Conservation (phyloP, 2,888 invertebrate species). For the Perizoma affinitatum region DNA sequence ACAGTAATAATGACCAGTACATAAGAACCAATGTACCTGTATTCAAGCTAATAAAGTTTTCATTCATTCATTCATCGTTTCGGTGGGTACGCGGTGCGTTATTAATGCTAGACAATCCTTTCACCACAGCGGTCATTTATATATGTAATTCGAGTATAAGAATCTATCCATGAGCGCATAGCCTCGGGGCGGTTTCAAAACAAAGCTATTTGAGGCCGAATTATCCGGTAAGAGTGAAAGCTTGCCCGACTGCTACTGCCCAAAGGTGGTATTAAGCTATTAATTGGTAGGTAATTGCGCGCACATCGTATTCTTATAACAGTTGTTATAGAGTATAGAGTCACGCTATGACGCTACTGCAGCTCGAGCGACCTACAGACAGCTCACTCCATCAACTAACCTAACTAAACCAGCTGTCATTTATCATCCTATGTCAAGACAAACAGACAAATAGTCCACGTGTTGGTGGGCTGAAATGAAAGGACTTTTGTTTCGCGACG, state of each 20-base stretch:
- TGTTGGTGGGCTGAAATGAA: too few species aligned
- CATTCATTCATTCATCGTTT: too few species aligned
- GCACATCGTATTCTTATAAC: constrained; percentile 34
- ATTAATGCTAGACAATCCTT: neutral
- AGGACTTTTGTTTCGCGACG: too few species aligned
- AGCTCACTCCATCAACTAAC: constrained; percentile 9
- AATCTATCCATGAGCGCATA: constrained; percentile 4
- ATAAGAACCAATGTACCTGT: too few species aligned
- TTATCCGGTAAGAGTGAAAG: constrained; percentile 28
- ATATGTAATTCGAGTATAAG: neutral
- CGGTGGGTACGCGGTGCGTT: too few species aligned
- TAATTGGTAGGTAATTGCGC: constrained; percentile 66
- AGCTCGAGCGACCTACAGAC: constrained; percentile 11
- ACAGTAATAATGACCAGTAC: too few species aligned
- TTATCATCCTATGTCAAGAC: too few species aligned
- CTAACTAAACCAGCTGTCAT: neutral
- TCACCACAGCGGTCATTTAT: too few species aligned
- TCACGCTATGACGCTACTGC: constrained; percentile 46
- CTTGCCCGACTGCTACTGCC: constrained; percentile 21
- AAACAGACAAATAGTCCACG: too few species aligned
- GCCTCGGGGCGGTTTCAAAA: constrained; percentile 11
- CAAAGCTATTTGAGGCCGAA: constrained; percentile 12
- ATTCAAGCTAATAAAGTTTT: too few species aligned
- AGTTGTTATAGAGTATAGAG: constrained; percentile 27
- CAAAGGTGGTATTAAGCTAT: constrained; percentile 42